Evolutionary conservation across 2,797 vertebrate species (phyloP).

Genomic region (Hippoglossus hippoglossus): DNA sequence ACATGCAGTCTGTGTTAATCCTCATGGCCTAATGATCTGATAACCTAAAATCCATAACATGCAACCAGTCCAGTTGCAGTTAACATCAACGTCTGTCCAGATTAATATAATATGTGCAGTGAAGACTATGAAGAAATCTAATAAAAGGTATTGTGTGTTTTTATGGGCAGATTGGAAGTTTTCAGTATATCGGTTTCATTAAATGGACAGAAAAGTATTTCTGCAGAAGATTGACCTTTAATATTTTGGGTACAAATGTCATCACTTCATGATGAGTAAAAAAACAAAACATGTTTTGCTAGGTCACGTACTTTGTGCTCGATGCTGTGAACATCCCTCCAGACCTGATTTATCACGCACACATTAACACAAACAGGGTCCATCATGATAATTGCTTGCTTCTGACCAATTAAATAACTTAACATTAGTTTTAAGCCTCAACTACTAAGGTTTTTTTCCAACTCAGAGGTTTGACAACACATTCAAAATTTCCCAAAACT

Average conservation of each 20-base stretch:
- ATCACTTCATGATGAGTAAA: neutral
- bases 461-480: neutral
- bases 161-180: neutral
- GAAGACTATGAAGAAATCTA: neutral
- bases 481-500: conserved; percentile 36
- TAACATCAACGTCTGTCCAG: neutral
- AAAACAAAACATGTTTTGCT: neutral
- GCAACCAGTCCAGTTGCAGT: neutral
- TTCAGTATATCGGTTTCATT: neutral
- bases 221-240: neutral
- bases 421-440: conserved; percentile 7
- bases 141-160: neutral
- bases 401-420: conserved; percentile 2
- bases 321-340: neutral
- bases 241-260: neutral
- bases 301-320: neutral
- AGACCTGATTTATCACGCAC: neutral
- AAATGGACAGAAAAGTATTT: neutral
- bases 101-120: neutral
- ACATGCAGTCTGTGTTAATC: neutral
- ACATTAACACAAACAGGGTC: neutral
- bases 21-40: neutral
- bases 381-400: neutral
- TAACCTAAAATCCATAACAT: neutral
- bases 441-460: neutral